phyloP scores from a whole-genome alignment of 2,888 invertebrate species.

The Hoplodrina ambigua region DNA sequence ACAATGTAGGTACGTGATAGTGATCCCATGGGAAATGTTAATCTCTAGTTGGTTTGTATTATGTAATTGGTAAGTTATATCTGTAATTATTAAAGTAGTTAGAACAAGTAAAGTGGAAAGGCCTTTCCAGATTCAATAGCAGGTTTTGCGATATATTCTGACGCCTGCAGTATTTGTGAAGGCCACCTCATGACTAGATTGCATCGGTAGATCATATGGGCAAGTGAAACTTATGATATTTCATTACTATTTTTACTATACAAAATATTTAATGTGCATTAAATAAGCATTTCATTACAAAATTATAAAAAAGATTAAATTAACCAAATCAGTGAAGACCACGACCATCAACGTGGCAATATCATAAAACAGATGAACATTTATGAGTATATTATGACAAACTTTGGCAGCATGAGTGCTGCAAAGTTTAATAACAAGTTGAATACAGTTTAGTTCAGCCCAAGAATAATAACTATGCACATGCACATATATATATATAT shows the following conservation, averaged over 20 bases:
- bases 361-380: neutral
- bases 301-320: neutral
- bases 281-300: neutral
- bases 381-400: neutral
- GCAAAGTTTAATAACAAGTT: too few species aligned
- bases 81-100: neutral
- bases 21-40: neutral
- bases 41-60: slow-evolving; percentile 5
- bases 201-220: too few species aligned
- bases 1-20: neutral
- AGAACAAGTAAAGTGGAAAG: neutral
- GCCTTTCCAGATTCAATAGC: neutral
- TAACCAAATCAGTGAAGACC: neutral
- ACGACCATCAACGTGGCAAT: neutral
- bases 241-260: too few species aligned
- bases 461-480: too few species aligned
- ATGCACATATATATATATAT: too few species aligned
- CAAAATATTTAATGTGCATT: slow-evolving; percentile 2
- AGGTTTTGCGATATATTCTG: too few species aligned
- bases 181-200: neutral
- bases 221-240: slow-evolving; percentile 12
- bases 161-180: neutral
- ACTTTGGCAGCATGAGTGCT: too few species aligned
- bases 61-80: neutral
- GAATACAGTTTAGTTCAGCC: too few species aligned